These are phyloP conservation scores for Lithosia quadra DNA, from an alignment of 2,888 invertebrate genomes.

Conservation along the genomic window DNA sequence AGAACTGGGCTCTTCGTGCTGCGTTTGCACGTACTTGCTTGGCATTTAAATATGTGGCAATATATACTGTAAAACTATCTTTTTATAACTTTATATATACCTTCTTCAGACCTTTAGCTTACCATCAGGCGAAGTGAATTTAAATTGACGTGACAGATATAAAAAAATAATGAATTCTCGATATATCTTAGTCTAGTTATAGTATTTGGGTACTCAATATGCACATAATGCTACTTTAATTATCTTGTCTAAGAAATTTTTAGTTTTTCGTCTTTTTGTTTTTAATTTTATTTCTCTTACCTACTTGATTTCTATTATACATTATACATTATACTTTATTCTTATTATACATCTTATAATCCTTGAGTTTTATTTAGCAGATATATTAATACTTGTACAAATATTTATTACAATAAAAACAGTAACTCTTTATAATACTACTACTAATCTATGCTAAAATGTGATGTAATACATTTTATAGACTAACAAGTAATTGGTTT, in stretches of 20 bases:
- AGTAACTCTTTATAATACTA: no score
- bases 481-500: not conserved
- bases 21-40: constrained; percentile 3
- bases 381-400: not conserved
- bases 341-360: not conserved
- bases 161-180: no score
- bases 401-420: not conserved
- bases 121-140: no score
- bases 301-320: not conserved
- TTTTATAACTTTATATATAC: no score
- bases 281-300: no score
- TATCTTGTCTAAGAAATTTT: no score
- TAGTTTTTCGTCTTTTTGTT: no score
- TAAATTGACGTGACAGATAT: no score
- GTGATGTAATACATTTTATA: not conserved
- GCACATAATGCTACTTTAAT: not conserved
- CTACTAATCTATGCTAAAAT: not conserved
- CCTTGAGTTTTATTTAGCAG: not conserved
- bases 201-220: no score
- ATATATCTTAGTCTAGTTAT: no score
- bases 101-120: no score
- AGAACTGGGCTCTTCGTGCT: constrained; percentile 55
- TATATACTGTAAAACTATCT: no score
- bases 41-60: not conserved
- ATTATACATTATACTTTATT: not conserved